These are phyloP conservation scores for Lysandra bellargus DNA, from an alignment of 2,888 invertebrate species.

Conservation along the genomic window DNA sequence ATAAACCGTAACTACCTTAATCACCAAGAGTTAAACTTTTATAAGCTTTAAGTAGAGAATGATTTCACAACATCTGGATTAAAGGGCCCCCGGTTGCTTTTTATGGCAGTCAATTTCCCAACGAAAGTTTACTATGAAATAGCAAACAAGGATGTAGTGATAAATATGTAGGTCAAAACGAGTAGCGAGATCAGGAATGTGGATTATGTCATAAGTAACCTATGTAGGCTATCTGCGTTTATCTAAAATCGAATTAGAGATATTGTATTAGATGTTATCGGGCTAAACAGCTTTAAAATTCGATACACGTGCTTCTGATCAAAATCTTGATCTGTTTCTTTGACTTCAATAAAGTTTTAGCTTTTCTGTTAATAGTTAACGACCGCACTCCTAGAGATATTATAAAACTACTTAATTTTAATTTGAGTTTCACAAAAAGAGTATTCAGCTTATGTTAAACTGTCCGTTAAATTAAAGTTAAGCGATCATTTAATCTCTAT, in stretches of 20 bases:
- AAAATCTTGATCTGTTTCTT: neutral
- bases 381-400: too few relatives aligned
- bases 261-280: constrained; percentile 10
- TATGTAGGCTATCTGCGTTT: constrained; percentile 35
- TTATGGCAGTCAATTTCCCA: constrained; percentile 26
- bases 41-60: neutral
- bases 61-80: neutral
- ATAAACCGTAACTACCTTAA: neutral
- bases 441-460: too few relatives aligned
- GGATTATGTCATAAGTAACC: constrained; percentile 39
- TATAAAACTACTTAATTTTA: too few relatives aligned
- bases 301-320: neutral
- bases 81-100: neutral
- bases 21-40: neutral
- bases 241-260: constrained; percentile 33
- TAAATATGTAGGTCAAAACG: constrained; percentile 39
- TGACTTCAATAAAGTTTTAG: too few relatives aligned
- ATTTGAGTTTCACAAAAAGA: too few relatives aligned
- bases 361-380: too few relatives aligned
- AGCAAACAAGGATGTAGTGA: constrained; percentile 38
- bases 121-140: constrained; percentile 1
- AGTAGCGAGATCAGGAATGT: constrained; percentile 38
- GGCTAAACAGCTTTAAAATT: neutral
- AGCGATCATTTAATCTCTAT: too few relatives aligned
- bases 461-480: too few relatives aligned